These are phyloP conservation scores for Gymnocypris eckloni DNA, from an alignment of 2,797 vertebrate genomes.

Conservation along the genomic window DNA sequence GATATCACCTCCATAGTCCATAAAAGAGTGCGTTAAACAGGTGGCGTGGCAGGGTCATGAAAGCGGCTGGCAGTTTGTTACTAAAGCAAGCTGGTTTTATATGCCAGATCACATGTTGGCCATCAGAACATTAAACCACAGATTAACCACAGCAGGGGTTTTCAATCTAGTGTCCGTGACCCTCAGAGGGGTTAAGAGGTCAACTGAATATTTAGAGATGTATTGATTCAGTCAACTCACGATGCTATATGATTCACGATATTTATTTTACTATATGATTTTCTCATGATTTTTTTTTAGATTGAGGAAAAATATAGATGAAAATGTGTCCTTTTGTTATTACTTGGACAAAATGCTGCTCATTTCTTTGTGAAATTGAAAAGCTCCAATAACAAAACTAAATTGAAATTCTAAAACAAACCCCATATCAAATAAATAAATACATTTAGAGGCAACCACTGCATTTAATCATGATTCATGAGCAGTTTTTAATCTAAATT, in stretches of 20 bases:
- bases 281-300: background rate
- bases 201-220: background rate
- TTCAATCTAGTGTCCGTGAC: background rate
- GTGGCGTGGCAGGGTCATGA: slow-evolving; percentile 20
- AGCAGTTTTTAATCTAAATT: no score
- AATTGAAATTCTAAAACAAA: background rate
- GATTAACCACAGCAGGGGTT: background rate
- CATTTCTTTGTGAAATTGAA: background rate
- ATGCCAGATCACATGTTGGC: slow-evolving; percentile 14
- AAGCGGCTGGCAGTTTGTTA: background rate
- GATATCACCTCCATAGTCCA: slow-evolving; percentile 35
- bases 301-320: background rate
- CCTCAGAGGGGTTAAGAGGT: background rate
- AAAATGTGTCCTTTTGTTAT: background rate
- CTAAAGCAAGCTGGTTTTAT: slow-evolving; percentile 46
- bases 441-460: background rate
- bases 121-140: slow-evolving; percentile 19
- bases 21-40: slow-evolving; percentile 49
- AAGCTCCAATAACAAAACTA: background rate
- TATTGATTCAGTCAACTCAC: background rate
- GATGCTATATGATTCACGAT: background rate
- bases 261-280: background rate
- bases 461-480: no score
- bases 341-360: background rate
- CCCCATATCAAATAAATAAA: background rate